Conservation (phyloP, 2,113 vertebrate genomes). For the Lontra canadensis region DNA sequence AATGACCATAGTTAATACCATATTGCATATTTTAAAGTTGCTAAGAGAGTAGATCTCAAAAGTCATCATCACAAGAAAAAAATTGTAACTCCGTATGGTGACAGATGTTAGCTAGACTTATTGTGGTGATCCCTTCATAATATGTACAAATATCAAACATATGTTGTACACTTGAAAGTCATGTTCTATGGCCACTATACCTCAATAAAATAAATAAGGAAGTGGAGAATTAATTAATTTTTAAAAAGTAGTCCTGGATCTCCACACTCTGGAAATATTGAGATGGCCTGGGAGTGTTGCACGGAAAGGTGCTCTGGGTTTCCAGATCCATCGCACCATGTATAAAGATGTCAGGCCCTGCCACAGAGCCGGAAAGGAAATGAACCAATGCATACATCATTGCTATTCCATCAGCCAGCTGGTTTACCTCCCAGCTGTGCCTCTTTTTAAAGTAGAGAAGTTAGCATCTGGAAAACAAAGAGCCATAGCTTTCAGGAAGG, state of each 20-base stretch:
- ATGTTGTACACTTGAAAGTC: background rate
- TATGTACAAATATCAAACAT: background rate
- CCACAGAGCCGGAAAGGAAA: background rate
- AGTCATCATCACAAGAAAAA: background rate
- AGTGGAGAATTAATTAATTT: background rate
- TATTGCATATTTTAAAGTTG: background rate
- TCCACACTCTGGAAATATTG: background rate
- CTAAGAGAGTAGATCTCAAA: background rate
- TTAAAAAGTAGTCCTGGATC: background rate
- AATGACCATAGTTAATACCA: background rate
- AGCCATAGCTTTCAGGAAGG: background rate
- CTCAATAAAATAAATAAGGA: background rate
- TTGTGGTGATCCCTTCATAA: background rate
- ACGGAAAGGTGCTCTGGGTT: background rate
- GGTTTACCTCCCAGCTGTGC: background rate
- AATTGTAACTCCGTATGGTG: background rate
- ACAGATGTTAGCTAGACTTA: background rate
- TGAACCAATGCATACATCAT: rapidly evolving
- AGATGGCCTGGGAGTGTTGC: background rate
- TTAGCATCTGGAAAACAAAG: background rate
- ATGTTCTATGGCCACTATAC: background rate
- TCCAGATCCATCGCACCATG: background rate
- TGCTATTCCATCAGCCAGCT: too few species aligned
- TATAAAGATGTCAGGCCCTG: background rate
- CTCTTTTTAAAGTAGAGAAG: background rate